Conservation (phyloP, 2,797 vertebrate genomes). For the Parauchenoglanis ngamensis region DNA sequence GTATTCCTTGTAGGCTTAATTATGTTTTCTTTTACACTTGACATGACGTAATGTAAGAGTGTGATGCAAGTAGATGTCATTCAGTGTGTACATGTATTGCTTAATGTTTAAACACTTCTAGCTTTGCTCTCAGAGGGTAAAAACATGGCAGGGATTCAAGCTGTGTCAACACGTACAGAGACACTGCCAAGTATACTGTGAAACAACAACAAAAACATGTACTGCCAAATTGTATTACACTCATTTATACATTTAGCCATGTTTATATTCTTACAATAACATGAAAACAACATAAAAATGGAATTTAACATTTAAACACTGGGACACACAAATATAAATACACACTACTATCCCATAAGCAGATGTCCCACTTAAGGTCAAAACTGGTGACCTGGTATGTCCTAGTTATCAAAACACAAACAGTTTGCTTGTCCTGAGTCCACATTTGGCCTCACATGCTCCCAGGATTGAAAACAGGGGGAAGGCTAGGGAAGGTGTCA, state of each 20-base stretch:
- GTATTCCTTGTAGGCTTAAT: slow-evolving; percentile 7
- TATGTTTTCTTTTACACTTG: slow-evolving; percentile 18
- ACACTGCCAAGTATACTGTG: slow-evolving; percentile 41
- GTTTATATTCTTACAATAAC: slow-evolving; percentile 12
- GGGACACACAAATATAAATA: slow-evolving; percentile 10
- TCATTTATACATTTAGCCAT: slow-evolving; percentile 28
- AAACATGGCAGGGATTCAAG: slow-evolving; percentile 44
- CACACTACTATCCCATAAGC: background rate
- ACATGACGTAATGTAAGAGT: slow-evolving; percentile 7
- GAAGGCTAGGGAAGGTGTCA: slow-evolving; percentile 7
- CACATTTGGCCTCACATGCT: slow-evolving; percentile 19
- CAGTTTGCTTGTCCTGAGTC: slow-evolving; percentile 3
- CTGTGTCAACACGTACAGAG: slow-evolving; percentile 48
- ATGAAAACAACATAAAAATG: background rate
- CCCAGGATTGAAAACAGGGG: slow-evolving; percentile 22
- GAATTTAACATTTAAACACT: background rate
- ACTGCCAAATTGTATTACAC: slow-evolving; percentile 20
- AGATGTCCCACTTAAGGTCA: slow-evolving; percentile 22
- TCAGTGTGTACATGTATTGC: slow-evolving; percentile 49
- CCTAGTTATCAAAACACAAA: slow-evolving; percentile 17
- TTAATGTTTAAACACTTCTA: slow-evolving; percentile 57
- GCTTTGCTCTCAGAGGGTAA: slow-evolving; percentile 55
- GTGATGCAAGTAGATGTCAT: slow-evolving; percentile 27
- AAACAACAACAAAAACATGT: slow-evolving; percentile 42
- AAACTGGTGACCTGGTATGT: slow-evolving; percentile 15